A percentile compares a stretch with the other conserved stretches of the same genome.
Conservation (phyloP, 2,797 vertebrate genomes). For the Coregonus ussuriensis region DNA sequence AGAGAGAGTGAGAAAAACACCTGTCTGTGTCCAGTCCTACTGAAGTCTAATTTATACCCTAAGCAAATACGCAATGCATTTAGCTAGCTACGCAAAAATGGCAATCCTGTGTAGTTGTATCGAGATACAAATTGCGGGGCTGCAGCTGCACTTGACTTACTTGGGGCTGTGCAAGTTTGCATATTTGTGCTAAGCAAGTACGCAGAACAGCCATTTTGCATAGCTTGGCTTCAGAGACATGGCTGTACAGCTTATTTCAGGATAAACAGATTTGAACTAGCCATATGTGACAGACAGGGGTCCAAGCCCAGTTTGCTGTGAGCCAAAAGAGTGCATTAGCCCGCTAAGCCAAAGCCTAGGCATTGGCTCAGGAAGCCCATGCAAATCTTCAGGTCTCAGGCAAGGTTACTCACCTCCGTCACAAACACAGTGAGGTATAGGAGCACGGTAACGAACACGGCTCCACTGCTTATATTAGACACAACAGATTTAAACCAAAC, state of each 20-base stretch:
- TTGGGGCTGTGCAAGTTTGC: no score
- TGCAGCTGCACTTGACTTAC: no score
- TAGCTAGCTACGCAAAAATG: conserved; percentile 1
- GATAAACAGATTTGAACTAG: background rate
- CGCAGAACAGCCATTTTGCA: background rate
- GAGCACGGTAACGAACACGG: background rate
- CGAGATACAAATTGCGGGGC: background rate
- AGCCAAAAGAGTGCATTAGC: conserved; percentile 5
- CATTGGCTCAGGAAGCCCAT: conserved; percentile 3
- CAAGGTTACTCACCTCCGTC: conserved; percentile 1
- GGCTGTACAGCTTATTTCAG: background rate
- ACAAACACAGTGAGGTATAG: background rate
- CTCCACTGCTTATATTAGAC: background rate
- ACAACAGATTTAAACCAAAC: background rate
- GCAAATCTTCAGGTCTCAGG: background rate
- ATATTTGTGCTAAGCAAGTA: background rate
- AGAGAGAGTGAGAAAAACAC: background rate
- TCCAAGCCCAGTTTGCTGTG: background rate
- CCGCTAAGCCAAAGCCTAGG: conserved; percentile 1
- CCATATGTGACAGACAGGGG: background rate
- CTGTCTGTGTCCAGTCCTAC: no score
- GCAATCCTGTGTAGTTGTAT: background rate
- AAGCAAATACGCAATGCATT: background rate
- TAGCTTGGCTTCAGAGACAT: no score
- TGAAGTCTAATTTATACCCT: no score